Evolutionary conservation across 1,140 invertebrate species (phyloP), one percentile per base, ranked within the genome.

Genomic region (Atopsyche davidsoni): DNA sequence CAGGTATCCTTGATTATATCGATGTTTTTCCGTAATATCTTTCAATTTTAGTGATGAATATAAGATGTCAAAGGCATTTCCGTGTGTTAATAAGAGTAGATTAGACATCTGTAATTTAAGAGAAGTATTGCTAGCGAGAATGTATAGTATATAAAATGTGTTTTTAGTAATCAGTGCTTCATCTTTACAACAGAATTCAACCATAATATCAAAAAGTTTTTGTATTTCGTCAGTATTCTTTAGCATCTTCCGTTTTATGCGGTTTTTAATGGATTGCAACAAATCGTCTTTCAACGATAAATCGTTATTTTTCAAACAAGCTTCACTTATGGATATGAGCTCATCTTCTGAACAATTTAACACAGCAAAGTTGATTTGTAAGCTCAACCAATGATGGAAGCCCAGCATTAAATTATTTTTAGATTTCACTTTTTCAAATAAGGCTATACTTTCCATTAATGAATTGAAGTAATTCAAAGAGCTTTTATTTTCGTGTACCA

Each of bases 1-100:
- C 11, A 67, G 57, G 53, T 67, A 69, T 42, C 69, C 64, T 21
- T 61, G 52, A 55, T 59, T 65, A 54, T 67, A 69, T 24, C 51
- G 18, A 13, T 44, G 19, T 17, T 14, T 14, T 62, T 41, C 23
- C 50, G 48, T 31, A 21, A 19, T 24, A 18, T 50, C 21, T 21
- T 50, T 36, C n/a, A 50, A 19, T 22, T 50, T 42, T 50, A 50
- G 35, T 34, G 9, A 45, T 45, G 7, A 34, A 32, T 22, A 10
- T 6, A 42, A 16, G 4, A 25, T 14, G 24, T 42, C 40, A 4
- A 23, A 42, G 24, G 2, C 40, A 23, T n/a, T 28, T 6, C 13
- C 3, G 16, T 4, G n/a, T n/a, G n/a, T n/a, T n/a, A n/a, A n/a
- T n/a, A n/a, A n/a, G n/a, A n/a, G n/a, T n/a, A n/a, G n/a, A n/a